Percentiles rank a stretch among this genome's conserved stretches.
These are phyloP conservation scores for Lapara coniferarum DNA, from an alignment of 2,888 invertebrate species.

Conservation along the genomic window DNA sequence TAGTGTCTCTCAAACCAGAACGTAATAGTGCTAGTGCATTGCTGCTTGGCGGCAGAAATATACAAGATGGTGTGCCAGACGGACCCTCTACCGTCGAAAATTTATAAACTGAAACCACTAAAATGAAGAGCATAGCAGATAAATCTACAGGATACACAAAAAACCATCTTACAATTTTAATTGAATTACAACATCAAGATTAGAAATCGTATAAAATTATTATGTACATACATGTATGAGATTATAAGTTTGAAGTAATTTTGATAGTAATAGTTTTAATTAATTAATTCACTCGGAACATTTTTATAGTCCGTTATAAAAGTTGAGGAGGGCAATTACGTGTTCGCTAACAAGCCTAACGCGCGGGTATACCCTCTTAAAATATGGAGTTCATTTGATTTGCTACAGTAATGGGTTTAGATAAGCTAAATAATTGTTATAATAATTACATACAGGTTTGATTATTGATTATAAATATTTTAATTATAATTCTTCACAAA, in stretches of 20 bases:
- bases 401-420: not conserved
- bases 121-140: no score
- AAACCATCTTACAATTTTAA: not conserved
- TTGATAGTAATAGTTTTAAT: slow-evolving; percentile 30
- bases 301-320: slow-evolving; percentile 31
- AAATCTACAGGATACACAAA: not conserved
- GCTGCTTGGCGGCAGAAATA: no score
- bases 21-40: no score
- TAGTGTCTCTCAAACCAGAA: no score
- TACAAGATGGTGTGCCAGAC: no score
- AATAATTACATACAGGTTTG: not conserved
- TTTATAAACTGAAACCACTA: no score
- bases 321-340: slow-evolving; percentile 27
- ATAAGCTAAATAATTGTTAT: not conserved
- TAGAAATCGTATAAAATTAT: slow-evolving; percentile 24
- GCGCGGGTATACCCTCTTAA: not conserved
- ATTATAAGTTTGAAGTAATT: slow-evolving; percentile 27
- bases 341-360: slow-evolving; percentile 19
- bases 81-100: no score
- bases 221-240: slow-evolving; percentile 25
- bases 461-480: not conserved
- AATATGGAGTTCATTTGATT: not conserved
- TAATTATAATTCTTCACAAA: not conserved
- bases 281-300: slow-evolving; percentile 28
- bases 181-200: slow-evolving; percentile 21